Percentiles rank a stretch among this genome's conserved stretches.
phyloP scores from a whole-genome alignment of 2,113 vertebrate genomes.

The Coryphaenoides rupestris region DNA sequence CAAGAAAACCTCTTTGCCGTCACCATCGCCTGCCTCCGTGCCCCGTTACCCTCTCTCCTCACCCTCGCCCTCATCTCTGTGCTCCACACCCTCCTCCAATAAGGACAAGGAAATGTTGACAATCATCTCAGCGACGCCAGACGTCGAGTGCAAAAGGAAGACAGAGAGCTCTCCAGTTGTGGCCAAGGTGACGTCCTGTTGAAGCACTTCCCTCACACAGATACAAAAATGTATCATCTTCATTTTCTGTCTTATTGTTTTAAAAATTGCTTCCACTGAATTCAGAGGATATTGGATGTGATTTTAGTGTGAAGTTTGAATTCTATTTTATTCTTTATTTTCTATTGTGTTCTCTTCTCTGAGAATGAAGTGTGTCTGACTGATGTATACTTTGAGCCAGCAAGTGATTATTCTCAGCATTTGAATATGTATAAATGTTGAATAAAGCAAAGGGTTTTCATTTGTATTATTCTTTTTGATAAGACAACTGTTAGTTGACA shows the following conservation, averaged over 20 bases:
- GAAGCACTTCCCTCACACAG: conserved; percentile 48
- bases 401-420: too few relatives aligned
- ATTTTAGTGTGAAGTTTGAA: not conserved
- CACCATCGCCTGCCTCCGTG: conserved; percentile 23
- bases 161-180: conserved; percentile 68
- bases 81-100: conserved; percentile 49
- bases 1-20: conserved; percentile 31
- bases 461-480: too few relatives aligned
- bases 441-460: too few relatives aligned
- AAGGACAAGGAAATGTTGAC: conserved; percentile 65
- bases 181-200: conserved; percentile 83
- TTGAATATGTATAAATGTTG: too few relatives aligned
- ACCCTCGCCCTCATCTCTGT: conserved; percentile 34
- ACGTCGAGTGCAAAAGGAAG: conserved; percentile 74
- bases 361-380: too few relatives aligned
- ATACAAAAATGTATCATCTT: too few relatives aligned
- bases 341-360: too few relatives aligned
- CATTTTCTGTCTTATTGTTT: too few relatives aligned
- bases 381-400: too few relatives aligned
- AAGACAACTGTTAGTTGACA: too few relatives aligned
- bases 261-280: not conserved
- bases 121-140: not conserved
- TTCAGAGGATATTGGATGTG: not conserved
- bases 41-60: conserved; percentile 51
- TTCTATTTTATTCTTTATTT: too few relatives aligned